These are phyloP conservation scores for Pemphredon lugubris DNA, from an alignment of 2,888 invertebrate species.

Conservation along the genomic window DNA sequence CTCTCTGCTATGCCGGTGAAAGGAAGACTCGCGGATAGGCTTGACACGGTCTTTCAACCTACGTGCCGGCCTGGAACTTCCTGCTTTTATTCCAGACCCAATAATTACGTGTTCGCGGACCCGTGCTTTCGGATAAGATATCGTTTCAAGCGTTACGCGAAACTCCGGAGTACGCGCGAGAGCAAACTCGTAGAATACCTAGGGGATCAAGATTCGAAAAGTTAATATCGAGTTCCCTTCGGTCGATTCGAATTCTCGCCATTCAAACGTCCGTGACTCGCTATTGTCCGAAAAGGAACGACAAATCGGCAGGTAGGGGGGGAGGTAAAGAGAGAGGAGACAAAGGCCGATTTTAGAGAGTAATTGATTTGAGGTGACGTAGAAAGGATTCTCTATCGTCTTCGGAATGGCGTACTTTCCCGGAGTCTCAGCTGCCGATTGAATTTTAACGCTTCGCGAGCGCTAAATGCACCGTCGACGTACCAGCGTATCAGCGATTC, in stretches of 20 bases:
- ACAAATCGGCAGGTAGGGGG: too few species aligned
- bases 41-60: conserved; percentile 28
- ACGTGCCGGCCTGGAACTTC: conserved; percentile 36
- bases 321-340: conserved; percentile 1
- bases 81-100: conserved; percentile 55
- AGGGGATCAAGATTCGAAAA: too few species aligned
- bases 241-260: too few species aligned
- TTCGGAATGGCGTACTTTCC: conserved; percentile 40
- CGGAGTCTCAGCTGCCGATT: conserved; percentile 15
- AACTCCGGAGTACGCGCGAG: too few species aligned
- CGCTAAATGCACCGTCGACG: conserved; percentile 45
- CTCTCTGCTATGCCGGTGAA: conserved; percentile 38
- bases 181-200: too few species aligned
- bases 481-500: conserved; percentile 30
- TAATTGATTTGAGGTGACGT: conserved; percentile 22
- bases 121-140: conserved; percentile 42
- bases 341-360: conserved; percentile 30
- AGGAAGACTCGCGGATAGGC: conserved; percentile 47
- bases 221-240: too few species aligned
- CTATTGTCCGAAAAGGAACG: too few species aligned
- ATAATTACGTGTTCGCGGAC: conserved; percentile 53
- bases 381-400: conserved; percentile 39
- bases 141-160: neutral
- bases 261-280: too few species aligned
- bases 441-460: conserved; percentile 47